Percentiles rank a stretch among this genome's conserved stretches.
These are phyloP conservation scores for Columbina picui DNA, from an alignment of 2,113 vertebrate genomes.

Conservation along the genomic window DNA sequence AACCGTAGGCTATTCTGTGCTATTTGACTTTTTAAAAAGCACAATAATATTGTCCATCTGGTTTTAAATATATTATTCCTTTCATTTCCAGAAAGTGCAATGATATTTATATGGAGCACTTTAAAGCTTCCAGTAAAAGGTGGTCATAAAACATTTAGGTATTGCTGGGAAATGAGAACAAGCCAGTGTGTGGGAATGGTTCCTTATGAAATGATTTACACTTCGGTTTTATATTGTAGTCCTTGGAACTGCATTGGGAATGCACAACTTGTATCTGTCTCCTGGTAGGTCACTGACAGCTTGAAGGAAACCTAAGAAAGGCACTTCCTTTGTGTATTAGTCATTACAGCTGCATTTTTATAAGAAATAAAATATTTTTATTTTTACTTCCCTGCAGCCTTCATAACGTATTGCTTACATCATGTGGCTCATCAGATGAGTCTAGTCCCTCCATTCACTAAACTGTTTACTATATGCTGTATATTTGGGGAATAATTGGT, in stretches of 20 bases:
- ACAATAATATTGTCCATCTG: not conserved
- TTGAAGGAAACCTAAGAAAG: not conserved
- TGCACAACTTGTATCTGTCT: not conserved
- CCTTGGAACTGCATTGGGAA: not conserved
- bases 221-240: not conserved
- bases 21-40: not conserved
- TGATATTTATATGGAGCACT: not conserved
- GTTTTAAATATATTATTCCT: not conserved
- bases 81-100: not conserved
- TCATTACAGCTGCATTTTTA: not conserved
- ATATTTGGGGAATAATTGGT: not conserved
- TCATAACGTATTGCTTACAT: not conserved
- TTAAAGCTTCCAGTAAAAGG: not conserved
- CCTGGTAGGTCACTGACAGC: not conserved
- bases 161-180: slow-evolving; percentile 16
- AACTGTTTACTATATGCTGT: not conserved
- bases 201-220: not conserved
- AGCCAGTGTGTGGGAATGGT: not conserved
- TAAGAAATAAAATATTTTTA: slow-evolving; percentile 1
- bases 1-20: not conserved
- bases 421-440: not conserved
- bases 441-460: not conserved
- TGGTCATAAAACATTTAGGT: slow-evolving; percentile 3
- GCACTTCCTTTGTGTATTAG: not conserved
- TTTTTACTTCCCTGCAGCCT: not conserved